A percentile compares a stretch with the other conserved stretches of the same genome.
Conservation (phyloP, 2,113 vertebrate species). For the Sinocyclocheilus anophthalmus region DNA sequence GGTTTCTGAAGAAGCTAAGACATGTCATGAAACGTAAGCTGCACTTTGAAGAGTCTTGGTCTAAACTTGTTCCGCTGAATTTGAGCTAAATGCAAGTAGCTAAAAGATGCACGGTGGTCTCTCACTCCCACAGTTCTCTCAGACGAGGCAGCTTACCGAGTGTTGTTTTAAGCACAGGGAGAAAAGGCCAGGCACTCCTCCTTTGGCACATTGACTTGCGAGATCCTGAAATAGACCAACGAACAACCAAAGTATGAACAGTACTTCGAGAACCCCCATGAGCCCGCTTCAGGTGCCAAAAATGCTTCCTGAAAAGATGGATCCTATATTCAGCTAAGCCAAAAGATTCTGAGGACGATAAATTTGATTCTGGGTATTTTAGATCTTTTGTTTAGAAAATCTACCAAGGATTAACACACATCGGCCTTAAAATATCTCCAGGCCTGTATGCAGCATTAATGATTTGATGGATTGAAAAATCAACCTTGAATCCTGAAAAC, state of each 20-base stretch:
- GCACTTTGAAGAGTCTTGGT: constrained; percentile 4
- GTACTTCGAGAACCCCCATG: neutral
- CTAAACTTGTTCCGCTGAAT: constrained; percentile 24
- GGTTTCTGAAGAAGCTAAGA: constrained; percentile 14
- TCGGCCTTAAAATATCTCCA: constrained; percentile 9
- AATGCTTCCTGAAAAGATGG: constrained; percentile 1
- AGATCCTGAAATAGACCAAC: constrained; percentile 27
- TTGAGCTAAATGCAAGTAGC: constrained; percentile 24
- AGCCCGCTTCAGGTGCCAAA: constrained; percentile 16
- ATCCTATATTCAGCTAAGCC: neutral
- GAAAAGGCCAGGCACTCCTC: constrained; percentile 23
- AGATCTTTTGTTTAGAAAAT: neutral
- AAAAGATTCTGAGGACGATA: neutral
- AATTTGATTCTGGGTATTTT: constrained; percentile 24
- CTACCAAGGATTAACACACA: constrained; percentile 2
- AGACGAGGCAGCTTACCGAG: neutral
- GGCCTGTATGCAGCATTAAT: neutral
- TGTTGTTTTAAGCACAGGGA: constrained; percentile 34
- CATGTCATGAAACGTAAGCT: constrained; percentile 2
- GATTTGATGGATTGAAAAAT: neutral
- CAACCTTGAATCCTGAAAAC: neutral
- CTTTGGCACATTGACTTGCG: constrained; percentile 3
- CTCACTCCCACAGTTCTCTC: constrained; percentile 1
- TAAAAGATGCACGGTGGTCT: constrained; percentile 8
- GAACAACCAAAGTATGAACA: neutral